Conservation (phyloP, 1,140 invertebrate genomes). For the Plectus sambesii region DNA sequence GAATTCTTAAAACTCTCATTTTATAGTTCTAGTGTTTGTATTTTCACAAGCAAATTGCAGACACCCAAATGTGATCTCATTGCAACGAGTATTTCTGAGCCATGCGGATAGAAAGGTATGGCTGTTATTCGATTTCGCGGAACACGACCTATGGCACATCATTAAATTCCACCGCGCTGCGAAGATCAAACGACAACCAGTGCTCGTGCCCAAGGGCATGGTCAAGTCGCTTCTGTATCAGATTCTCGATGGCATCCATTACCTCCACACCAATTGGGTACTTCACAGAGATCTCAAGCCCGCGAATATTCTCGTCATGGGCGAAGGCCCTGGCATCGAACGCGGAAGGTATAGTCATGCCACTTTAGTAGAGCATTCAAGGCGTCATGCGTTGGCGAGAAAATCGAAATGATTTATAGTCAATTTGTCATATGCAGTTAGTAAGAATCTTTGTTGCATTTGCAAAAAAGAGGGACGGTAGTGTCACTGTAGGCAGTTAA, state of each 20-base stretch:
- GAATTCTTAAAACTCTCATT: too few relatives aligned
- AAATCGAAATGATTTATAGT: too few relatives aligned
- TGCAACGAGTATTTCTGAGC: conserved; percentile 92
- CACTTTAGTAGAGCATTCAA: too few relatives aligned
- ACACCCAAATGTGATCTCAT: conserved; percentile 42
- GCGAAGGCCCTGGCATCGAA: conserved; percentile 68
- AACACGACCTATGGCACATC: conserved; percentile 99
- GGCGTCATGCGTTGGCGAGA: too few relatives aligned
- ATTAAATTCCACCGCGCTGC: conserved; percentile 97
- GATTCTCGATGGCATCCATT: conserved; percentile 97
- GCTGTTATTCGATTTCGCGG: conserved; percentile 96
- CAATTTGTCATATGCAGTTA: too few relatives aligned
- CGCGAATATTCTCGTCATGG: conserved; percentile 99
- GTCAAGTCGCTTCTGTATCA: conserved; percentile 96
- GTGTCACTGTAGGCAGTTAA: too few relatives aligned
- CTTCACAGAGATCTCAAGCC: conserved; percentile 97
- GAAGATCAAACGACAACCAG: conserved; percentile 91
- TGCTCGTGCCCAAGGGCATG: conserved; percentile 91
- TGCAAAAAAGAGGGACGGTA: too few relatives aligned
- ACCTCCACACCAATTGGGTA: conserved; percentile 99
- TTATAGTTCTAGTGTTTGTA: too few relatives aligned
- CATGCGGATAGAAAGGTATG: conserved; percentile 94
- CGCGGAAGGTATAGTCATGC: conserved; percentile 65
- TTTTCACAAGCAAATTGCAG: too few relatives aligned
- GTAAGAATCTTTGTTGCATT: too few relatives aligned